Evolutionary conservation across 2,888 invertebrate species (phyloP), one percentile per base, ranked within the genome.

Genomic region (Pristionchus mayeri): DNA sequence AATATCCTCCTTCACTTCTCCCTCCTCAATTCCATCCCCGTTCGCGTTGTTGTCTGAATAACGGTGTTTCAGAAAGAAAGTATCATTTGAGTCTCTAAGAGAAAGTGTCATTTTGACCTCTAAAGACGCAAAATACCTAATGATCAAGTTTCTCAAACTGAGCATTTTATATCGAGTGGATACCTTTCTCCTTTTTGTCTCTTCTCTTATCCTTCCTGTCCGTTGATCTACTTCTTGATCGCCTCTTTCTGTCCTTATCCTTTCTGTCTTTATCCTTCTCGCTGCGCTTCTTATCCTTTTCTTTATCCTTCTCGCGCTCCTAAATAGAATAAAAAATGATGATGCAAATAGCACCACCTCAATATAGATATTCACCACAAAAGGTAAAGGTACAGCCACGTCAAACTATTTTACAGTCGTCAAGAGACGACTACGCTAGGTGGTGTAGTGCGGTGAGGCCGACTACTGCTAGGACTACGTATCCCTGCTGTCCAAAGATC

Each of bases 1-100:
- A 11, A 24, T 71, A 27, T 83, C 83, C 37, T 83, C 83, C 83
- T 52, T 50, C 52, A 83, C 83, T 52, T 83, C 83, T 0, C 83
- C 83, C 11, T 83, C 83, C 37, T 83, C 83, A 16, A 54, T 54
- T 16, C 34, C 52, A 18, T 52, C 83, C n/a, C 71, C 83, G 16
- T 67, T 50, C 34, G 60, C 60, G 30, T 34, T 21, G 3, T 81
- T 63, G 18, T 81, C 81, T 79, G n/a, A 67, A 67, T 54, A 21
- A 54, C 54, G 4, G 54, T 37, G 34, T 67, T 67, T 67, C 6
- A 37, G 21, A 9, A 13, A 37, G n/a, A n/a, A n/a, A n/a, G n/a
- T n/a, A n/a, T n/a, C n/a, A n/a, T n/a, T n/a, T n/a, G n/a, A n/a
- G n/a, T n/a, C n/a, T n/a, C 30, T 11, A 30, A 2, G 0, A 30